phyloP scores from a whole-genome alignment of 1,140 invertebrate genomes.

The Neotoxoptera formosana region DNA sequence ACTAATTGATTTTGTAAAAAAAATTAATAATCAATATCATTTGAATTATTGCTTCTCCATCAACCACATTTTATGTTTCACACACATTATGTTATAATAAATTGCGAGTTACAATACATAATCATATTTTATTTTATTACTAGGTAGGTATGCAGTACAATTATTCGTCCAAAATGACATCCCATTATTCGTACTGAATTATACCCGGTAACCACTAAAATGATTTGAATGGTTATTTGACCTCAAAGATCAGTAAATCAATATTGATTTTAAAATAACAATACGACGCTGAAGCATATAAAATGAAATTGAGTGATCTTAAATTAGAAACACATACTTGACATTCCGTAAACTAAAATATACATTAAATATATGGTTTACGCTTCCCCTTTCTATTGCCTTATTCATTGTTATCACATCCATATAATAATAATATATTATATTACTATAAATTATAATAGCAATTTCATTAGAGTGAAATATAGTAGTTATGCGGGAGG shows the following conservation, averaged over 20 bases:
- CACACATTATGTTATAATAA: background rate
- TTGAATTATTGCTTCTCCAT: background rate
- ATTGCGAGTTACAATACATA: background rate
- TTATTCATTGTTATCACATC: slow-evolving; percentile 34
- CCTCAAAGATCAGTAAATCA: slow-evolving; percentile 7
- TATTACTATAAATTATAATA: slow-evolving; percentile 23
- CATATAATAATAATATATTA: background rate
- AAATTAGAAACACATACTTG: slow-evolving; percentile 48
- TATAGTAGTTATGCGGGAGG: slow-evolving; percentile 5
- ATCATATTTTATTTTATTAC: slow-evolving; percentile 11
- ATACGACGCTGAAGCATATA: background rate
- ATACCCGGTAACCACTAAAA: background rate
- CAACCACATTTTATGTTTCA: background rate
- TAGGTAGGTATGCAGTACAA: background rate
- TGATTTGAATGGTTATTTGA: background rate
- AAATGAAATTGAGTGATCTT: slow-evolving; percentile 38
- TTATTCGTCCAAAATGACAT: background rate
- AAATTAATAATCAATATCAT: background rate
- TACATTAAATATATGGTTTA: slow-evolving; percentile 36
- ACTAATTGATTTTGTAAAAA: background rate
- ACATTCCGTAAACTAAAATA: slow-evolving; percentile 39
- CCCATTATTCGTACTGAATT: background rate
- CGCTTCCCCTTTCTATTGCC: background rate
- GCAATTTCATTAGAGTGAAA: slow-evolving; percentile 24
- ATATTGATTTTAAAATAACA: slow-evolving; percentile 36